phyloP scores from a whole-genome alignment of 1,140 invertebrate genomes.

The Bathynomus jamesi region DNA sequence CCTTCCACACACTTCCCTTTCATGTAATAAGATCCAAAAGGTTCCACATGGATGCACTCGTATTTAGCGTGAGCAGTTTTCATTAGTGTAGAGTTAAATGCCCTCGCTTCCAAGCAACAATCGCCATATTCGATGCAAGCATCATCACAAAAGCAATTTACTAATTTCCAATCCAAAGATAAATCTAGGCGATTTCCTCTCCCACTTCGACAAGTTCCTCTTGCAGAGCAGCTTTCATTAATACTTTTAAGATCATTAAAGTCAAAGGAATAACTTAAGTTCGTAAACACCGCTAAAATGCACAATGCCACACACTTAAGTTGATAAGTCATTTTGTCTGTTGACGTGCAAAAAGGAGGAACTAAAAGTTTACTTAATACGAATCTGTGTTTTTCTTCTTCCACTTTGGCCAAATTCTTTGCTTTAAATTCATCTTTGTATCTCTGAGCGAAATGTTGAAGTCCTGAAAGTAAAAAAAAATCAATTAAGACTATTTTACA shows the following conservation, averaged over 20 bases:
- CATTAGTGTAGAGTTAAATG: constrained; percentile 40
- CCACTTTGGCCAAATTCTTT: too few relatives aligned
- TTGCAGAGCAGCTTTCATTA: background rate
- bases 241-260: background rate
- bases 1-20: constrained; percentile 43
- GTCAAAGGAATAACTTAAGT: too few relatives aligned
- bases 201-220: background rate
- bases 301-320: too few relatives aligned
- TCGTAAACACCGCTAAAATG: too few relatives aligned
- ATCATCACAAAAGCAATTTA: constrained; percentile 50
- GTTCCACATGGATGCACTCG: constrained; percentile 43
- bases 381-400: too few relatives aligned
- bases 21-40: constrained; percentile 48
- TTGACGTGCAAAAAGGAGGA: too few relatives aligned
- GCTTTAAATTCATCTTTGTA: too few relatives aligned
- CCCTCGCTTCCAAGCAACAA: constrained; percentile 48
- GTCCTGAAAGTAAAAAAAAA: too few relatives aligned
- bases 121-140: constrained; percentile 48
- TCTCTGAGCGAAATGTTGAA: too few relatives aligned
- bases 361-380: too few relatives aligned
- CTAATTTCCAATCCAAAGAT: constrained; percentile 41
- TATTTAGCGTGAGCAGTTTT: constrained; percentile 37
- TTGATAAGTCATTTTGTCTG: too few relatives aligned
- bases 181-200: constrained; percentile 14
- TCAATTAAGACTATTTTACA: too few relatives aligned